Evolutionary conservation across 2,797 vertebrate species (phyloP), one percentile per base, ranked within the genome.

Genomic region (Chromis chromis): DNA sequence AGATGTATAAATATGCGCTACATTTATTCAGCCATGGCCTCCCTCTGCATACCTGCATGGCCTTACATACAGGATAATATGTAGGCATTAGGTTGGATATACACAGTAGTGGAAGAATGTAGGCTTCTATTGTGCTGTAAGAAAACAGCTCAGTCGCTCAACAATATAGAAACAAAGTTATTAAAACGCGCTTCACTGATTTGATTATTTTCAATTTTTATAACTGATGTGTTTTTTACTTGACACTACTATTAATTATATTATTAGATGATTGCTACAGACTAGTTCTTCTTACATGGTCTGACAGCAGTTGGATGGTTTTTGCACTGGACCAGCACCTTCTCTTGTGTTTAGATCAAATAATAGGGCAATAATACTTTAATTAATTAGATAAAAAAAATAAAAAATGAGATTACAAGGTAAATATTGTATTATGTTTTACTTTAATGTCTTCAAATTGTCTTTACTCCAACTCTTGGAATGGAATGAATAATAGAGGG

Each of bases 1-100:
- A 86, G 57, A 76, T 86, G 70, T 83, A 73, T 87, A 87, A 82
- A 87, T 81, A 87, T 69, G 63, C 88, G 76, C 60, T 73, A 60
- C 77, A 76, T 76, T 79, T 82, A 82, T 84, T 85, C 81, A 88
- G 65, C 79, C 62, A 21, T 70, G 80, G 67, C 76, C 72, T 81
- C 62, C 54, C 52, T 70, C 70, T 74, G 56, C 83, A 84, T 86
- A 84, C 72, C 76, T 77, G 69, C 74, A 81, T 63, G 77, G 70
- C 44, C 57, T 55, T 69, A 33, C 21, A 65, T 36, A 44, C 48
- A 36, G 79, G 28, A 53, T 65, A 44, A 72, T 65, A 61, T 21
- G 28, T 31, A 70, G 46, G 56, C 62, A 63, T 72, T 62, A 36
- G 48, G 57, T 7, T 52, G 50, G 46, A 52, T 68, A 70, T 28